Base-by-base conservation (phyloP, 2,113 vertebrate genomes). In the Zosterops pallidus region DNA sequence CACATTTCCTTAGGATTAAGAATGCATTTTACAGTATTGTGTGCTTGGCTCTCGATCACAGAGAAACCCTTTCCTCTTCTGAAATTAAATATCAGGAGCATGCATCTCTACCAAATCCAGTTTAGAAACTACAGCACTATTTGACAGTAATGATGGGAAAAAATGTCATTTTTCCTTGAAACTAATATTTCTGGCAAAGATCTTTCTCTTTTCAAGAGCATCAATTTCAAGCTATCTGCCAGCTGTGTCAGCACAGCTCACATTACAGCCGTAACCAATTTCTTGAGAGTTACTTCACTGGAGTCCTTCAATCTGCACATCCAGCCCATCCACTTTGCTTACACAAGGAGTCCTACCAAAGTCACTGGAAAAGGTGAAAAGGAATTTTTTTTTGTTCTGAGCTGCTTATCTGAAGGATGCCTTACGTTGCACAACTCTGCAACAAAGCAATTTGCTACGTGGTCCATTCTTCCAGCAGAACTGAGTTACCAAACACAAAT, bases 131-230 rank as follows among this genome's bases (percentile, higher is more conserved):
- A 70, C 39, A 91, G 52, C 13, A 17, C 39, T 77, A 37, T 52
- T 82, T 87, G 82, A 86, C 76, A 78, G 53, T 49, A 81, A 84
- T 50, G 29, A 83, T 25, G 86, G 56, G 39, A 78, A 95, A 95
- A 96, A 90, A 83, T 7, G 31, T 47, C 11, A 86, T 82, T 93
- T 95, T 75, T 68, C 67, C 63, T 75, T 69, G 72, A 92, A 91
- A 88, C 55, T 57, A 80, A n/a, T 94, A 91, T 83, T 96, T 94
- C 72, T 96, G 91, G 86, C 83, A 76, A 89, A 92, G 80, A 83
- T 77, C n/a, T 83, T 4, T 87, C 62, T 90, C 33, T 76, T 91
- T 86, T 81, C 59, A 84, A 89, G 86, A 87, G 80, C 80, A 94
- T 93, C 62, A 90, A 57, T 96, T 96, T 86, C 65, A 59, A 89